A percentile compares a stretch with the other conserved stretches of the same genome.
phyloP scores from a whole-genome alignment of 2,797 vertebrate genomes.

The Dromococcyx pavoninus region DNA sequence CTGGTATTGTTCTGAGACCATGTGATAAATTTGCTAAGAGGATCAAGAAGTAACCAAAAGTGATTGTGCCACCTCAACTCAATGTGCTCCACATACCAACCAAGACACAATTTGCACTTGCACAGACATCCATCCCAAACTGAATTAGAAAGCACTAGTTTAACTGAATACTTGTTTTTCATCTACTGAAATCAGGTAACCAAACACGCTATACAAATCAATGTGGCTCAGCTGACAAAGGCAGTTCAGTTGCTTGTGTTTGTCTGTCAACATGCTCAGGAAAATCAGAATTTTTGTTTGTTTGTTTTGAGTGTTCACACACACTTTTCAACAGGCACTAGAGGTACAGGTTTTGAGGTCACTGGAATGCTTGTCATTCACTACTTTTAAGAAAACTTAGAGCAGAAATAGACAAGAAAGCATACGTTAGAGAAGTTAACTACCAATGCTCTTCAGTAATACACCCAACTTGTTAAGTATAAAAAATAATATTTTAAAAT shows the following conservation, averaged over 20 bases:
- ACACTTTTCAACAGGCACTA: not conserved
- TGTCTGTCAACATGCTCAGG: not conserved
- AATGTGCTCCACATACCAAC: not conserved
- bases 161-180: not conserved
- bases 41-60: not conserved
- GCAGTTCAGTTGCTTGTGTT: not conserved
- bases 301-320: not conserved
- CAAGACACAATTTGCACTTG: not conserved
- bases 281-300: not conserved
- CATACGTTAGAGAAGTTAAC: not conserved
- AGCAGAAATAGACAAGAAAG: not conserved
- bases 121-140: not conserved
- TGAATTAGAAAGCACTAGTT: not conserved
- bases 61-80: not conserved
- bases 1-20: not conserved
- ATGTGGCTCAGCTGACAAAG: not conserved
- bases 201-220: fast-evolving
- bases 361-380: not conserved
- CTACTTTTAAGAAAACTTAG: not conserved
- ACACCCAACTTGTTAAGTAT: not conserved
- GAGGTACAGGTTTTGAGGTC: not conserved
- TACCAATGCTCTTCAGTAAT: not conserved
- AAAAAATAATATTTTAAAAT: not conserved
- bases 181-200: not conserved
- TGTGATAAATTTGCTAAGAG: not conserved